Evolutionary conservation across 2,113 vertebrate species (phyloP).

Genomic region (Jaculus jaculus): DNA sequence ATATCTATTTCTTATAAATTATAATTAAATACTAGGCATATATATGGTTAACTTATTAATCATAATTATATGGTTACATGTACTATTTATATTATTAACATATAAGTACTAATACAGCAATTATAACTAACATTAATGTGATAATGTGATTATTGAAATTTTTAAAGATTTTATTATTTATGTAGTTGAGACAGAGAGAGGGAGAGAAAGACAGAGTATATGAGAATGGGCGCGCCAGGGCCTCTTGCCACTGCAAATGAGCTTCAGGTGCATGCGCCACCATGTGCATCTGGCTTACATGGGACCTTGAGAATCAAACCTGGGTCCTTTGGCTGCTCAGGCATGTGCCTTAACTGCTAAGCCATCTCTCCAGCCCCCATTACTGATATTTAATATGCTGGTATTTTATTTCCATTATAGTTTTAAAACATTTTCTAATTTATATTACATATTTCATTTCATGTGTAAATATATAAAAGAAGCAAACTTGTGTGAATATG

Average conservation of each 20-base stretch:
- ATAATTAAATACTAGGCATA: background rate
- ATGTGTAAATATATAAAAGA: background rate
- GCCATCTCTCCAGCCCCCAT: too few species aligned
- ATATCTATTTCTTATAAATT: background rate
- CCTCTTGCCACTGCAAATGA: too few species aligned
- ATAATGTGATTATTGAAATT: background rate
- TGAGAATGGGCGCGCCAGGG: too few species aligned
- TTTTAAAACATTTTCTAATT: slow-evolving; percentile 11
- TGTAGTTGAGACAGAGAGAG: too few species aligned
- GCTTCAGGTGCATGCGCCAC: too few species aligned
- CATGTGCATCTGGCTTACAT: too few species aligned
- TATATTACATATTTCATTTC: background rate
- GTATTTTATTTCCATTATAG: background rate
- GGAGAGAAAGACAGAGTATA: too few species aligned
- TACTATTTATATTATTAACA: background rate
- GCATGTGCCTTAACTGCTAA: too few species aligned
- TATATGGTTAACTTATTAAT: background rate
- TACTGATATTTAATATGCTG: background rate
- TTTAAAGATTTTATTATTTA: too few species aligned
- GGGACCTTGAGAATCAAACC: too few species aligned
- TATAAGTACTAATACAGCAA: background rate
- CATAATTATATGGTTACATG: background rate
- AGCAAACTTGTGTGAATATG: background rate
- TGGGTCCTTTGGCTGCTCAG: too few species aligned
- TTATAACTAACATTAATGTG: background rate